Base-by-base conservation (phyloP, 2,113 vertebrate species). In the Etheostoma spectabile region DNA sequence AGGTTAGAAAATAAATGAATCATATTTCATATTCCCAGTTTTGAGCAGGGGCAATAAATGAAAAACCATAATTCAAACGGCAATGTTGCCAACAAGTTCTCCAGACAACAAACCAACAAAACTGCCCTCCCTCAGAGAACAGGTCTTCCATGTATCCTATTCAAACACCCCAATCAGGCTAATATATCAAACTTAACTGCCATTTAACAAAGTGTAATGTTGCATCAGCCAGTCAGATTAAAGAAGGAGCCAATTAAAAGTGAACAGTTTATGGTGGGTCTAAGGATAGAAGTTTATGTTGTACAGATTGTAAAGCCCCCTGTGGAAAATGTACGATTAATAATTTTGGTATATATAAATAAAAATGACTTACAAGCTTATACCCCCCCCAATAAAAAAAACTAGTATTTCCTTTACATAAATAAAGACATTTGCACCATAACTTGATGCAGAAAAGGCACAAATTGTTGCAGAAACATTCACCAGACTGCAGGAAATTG, bases 211-310 rank as follows among this genome's bases (percentile, higher is more conserved):
- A 84, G 60, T 66, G 66, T 73, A 67, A 33, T 56, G 64, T 66
- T 66, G 72, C 22, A 61, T 73, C 77, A 74, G 67, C 84, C 71
- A 46, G 55, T 57, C 30, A 27, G 8, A 66, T 74, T 77, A 53
- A 67, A 35, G 73, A 3, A 52, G 73, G 76, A 72, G 65, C 69
- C 61, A 81, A 69, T 87, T 80, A 88, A 84, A 78, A 35, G 24
- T 38, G 62, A 73, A 38, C 2, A 18, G 55, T 14, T 24, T 11
- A 14, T n/a, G 19, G 11, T 49, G 38, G 38, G 13, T 46, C 38
- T 19, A 12, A 13, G 24, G 46, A 46, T 51, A 27, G n/a, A 64
- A 15, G 22, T 8, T 1, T 48, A 16, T 27, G 63, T 2, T 65
- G 63, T 48, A 19, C 24, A 13, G 6, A 27, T 21, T 65, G 14